Evolutionary conservation across 2,113 vertebrate species (phyloP).

Genomic region (Rhabdornis inornatus): DNA sequence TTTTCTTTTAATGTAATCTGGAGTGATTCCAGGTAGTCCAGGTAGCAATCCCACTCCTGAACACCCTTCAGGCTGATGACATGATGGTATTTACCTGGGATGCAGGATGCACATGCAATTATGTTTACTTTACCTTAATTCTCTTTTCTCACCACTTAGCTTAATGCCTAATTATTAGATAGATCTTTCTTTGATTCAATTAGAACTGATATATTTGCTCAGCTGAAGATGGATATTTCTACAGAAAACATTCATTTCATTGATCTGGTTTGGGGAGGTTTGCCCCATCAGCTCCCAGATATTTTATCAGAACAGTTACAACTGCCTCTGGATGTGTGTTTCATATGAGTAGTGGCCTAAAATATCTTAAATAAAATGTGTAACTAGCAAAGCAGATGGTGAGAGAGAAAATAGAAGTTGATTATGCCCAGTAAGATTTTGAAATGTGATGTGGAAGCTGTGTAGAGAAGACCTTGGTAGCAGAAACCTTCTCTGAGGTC

Average conservation of each 20-base stretch:
- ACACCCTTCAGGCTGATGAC: background rate
- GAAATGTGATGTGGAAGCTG: background rate
- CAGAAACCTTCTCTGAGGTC: background rate
- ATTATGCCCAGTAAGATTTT: background rate
- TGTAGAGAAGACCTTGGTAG: background rate
- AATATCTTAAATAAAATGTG: background rate
- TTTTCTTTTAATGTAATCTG: background rate
- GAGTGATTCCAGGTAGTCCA: background rate
- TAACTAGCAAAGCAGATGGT: background rate
- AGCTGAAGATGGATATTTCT: background rate
- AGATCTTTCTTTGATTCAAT: background rate
- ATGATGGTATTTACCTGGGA: background rate
- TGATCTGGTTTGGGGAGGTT: background rate
- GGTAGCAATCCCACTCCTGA: background rate
- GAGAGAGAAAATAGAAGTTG: background rate
- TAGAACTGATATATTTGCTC: background rate
- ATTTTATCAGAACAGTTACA: background rate
- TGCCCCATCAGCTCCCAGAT: fast-evolving
- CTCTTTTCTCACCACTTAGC: background rate
- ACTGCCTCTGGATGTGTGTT: background rate
- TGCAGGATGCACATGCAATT: background rate
- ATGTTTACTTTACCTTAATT: background rate
- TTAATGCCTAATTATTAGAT: background rate
- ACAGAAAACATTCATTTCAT: background rate
- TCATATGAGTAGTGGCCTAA: background rate